phyloP scores from a whole-genome alignment of 2,888 invertebrate species.

The Eilema sororculum region DNA sequence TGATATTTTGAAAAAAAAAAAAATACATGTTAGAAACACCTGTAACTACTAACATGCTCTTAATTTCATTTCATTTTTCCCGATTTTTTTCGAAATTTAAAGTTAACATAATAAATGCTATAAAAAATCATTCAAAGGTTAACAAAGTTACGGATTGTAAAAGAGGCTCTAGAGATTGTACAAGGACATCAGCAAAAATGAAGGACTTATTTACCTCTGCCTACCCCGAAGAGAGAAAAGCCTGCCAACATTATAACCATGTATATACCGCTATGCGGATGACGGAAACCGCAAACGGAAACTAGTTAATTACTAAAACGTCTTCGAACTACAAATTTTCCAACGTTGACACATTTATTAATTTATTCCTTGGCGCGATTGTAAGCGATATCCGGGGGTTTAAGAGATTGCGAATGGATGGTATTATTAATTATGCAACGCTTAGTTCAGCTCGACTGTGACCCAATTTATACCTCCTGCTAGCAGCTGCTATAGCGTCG shows the following conservation, averaged over 20 bases:
- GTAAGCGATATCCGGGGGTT: slow-evolving; percentile 55
- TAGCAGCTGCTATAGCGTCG: slow-evolving; percentile 60
- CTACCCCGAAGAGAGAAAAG: neutral
- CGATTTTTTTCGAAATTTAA: too few species aligned
- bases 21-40: too few species aligned
- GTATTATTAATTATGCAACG: slow-evolving; percentile 76
- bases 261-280: neutral
- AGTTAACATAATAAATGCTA: too few species aligned
- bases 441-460: slow-evolving; percentile 69
- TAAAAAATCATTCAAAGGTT: too few species aligned
- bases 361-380: slow-evolving; percentile 55
- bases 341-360: slow-evolving; percentile 57
- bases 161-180: too few species aligned
- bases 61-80: too few species aligned
- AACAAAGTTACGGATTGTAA: too few species aligned
- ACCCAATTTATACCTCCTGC: slow-evolving; percentile 65
- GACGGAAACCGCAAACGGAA: neutral
- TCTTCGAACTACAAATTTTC: slow-evolving; percentile 12
- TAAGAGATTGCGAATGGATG: slow-evolving; percentile 66
- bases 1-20: neutral
- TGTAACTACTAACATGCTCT: too few species aligned
- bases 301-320: neutral
- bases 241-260: neutral
- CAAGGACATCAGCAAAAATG: too few species aligned
- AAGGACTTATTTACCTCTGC: too few species aligned